Evolutionary conservation across 2,888 invertebrate genomes (phyloP).

Genomic region (Sisyra nigra): DNA sequence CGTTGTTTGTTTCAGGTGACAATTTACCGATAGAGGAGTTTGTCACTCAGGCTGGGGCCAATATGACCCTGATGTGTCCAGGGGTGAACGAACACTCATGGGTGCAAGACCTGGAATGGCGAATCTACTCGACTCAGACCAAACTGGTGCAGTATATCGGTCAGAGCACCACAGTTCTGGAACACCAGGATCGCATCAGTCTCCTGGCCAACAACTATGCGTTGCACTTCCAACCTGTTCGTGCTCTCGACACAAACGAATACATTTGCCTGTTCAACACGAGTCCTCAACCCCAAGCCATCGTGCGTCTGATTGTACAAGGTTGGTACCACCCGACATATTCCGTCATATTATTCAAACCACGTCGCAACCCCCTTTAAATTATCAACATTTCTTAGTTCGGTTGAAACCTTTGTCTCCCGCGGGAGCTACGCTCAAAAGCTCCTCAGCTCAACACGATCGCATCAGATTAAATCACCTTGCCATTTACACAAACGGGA

Average conservation of each 20-base stretch:
- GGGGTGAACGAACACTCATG: conserved; percentile 50
- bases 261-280: conserved; percentile 54
- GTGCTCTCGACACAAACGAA: conserved; percentile 44
- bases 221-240: conserved; percentile 43
- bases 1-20: too few species aligned
- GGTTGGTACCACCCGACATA: conserved; percentile 32
- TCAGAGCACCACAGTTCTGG: conserved; percentile 33
- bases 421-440: too few species aligned
- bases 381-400: too few species aligned
- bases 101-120: conserved; percentile 47
- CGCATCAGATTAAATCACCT: too few species aligned
- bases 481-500: too few species aligned
- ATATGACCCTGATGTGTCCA: conserved; percentile 47
- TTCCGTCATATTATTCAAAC: too few species aligned
- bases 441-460: too few species aligned
- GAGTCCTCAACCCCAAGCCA: conserved; percentile 45
- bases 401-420: too few species aligned
- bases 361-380: too few species aligned
- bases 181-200: conserved; percentile 35
- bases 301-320: conserved; percentile 47
- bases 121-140: conserved; percentile 24
- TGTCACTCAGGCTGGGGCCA: conserved; percentile 40
- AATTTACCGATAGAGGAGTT: background rate
- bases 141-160: conserved; percentile 34
- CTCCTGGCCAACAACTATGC: conserved; percentile 42